These are phyloP conservation scores for Drosophila falleni DNA, from an alignment of 2,888 invertebrate genomes.

Conservation along the genomic window DNA sequence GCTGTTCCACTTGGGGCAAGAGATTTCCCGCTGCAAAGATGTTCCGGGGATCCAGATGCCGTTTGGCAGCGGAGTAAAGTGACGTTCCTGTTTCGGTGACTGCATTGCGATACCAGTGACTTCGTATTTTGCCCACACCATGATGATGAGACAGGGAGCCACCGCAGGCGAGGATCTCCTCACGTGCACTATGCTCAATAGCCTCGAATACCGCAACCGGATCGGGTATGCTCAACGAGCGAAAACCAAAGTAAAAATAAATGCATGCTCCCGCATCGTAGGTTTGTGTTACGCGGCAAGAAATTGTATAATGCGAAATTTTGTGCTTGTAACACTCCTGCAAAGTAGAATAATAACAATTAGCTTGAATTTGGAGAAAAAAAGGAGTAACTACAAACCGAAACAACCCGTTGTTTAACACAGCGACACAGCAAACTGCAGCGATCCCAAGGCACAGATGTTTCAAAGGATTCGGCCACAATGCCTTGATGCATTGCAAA, in stretches of 20 bases:
- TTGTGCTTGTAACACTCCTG: conserved; percentile 87
- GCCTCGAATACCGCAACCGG: conserved; percentile 93
- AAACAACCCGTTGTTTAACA: conserved; percentile 92
- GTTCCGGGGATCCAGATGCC: conserved; percentile 96
- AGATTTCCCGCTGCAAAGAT: conserved; percentile 96
- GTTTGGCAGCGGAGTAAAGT: conserved; percentile 93
- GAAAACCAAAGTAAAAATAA: conserved; percentile 97
- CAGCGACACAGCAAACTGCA: conserved; percentile 93
- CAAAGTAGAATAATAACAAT: not conserved
- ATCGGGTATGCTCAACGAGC: conserved; percentile 87
- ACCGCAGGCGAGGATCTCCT: conserved; percentile 94
- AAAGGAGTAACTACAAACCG: conserved; percentile 80
- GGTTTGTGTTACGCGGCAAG: conserved; percentile 96
- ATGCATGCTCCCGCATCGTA: conserved; percentile 99
- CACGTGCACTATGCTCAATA: conserved; percentile 94
- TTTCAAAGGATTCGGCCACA: conserved; percentile 99
- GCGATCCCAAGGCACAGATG: conserved; percentile 98
- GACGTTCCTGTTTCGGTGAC: conserved; percentile 93
- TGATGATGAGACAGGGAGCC: conserved; percentile 98
- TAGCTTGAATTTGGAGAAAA: rapidly evolving
- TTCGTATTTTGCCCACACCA: conserved; percentile 96
- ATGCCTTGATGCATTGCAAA: conserved; percentile 94
- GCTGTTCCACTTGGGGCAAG: conserved; percentile 53
- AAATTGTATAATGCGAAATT: conserved; percentile 89
- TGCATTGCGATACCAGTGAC: conserved; percentile 93